Evolutionary conservation across 2,888 invertebrate genomes (phyloP).

Genomic region (Himalopsyche anomala): DNA sequence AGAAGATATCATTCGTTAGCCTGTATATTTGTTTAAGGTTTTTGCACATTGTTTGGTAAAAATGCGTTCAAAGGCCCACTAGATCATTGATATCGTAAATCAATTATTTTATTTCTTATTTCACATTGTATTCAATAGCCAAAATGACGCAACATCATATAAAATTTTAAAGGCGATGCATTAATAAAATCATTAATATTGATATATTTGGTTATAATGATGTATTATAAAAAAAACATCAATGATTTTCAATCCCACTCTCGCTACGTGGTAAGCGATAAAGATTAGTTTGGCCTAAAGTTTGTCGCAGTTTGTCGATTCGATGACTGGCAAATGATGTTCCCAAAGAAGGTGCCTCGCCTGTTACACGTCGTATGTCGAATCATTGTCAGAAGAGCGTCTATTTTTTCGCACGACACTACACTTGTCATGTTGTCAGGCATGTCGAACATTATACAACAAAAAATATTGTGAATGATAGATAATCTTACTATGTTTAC

Average conservation of each 20-base stretch:
- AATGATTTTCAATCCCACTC: constrained; percentile 8
- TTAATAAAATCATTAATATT: constrained; percentile 3
- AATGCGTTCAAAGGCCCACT: background rate
- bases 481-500: too few relatives aligned
- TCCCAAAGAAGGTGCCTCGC: constrained; percentile 13
- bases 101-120: background rate
- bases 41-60: too few relatives aligned
- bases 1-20: too few relatives aligned
- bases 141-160: background rate
- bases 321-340: constrained; percentile 4
- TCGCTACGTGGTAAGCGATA: background rate
- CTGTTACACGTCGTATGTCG: background rate
- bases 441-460: background rate
- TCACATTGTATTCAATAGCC: background rate
- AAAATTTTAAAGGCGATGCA: background rate
- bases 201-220: constrained; percentile 25
- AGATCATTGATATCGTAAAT: background rate
- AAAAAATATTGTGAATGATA: too few relatives aligned
- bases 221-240: background rate
- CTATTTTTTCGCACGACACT: constrained; percentile 11
- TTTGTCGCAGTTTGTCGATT: background rate
- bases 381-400: constrained; percentile 16
- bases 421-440: constrained; percentile 10
- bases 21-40: too few relatives aligned
- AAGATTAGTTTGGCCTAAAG: background rate